These are phyloP conservation scores for Nesometra sesokonis DNA, from an alignment of 35 echinoderm and acorn worm genomes.

Conservation along the genomic window DNA sequence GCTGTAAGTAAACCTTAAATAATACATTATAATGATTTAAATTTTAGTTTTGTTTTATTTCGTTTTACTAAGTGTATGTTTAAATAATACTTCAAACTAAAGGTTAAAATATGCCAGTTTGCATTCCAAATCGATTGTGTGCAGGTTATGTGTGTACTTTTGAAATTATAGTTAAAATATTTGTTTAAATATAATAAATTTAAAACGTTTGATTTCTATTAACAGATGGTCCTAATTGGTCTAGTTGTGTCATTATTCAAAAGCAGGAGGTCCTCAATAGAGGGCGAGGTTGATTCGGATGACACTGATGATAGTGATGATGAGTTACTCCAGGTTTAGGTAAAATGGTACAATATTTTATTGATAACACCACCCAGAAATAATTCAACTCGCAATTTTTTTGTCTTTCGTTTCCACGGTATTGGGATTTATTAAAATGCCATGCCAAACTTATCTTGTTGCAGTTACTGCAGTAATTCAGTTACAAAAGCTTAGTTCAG, in stretches of 20 bases:
- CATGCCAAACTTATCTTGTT: too few relatives aligned
- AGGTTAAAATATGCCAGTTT: neutral
- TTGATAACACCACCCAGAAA: too few relatives aligned
- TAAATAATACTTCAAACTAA: neutral
- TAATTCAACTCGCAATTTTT: too few relatives aligned
- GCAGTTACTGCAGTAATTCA: too few relatives aligned
- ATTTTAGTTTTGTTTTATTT: neutral
- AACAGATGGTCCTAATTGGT: slow-evolving; percentile 57
- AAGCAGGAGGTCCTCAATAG: slow-evolving; percentile 54
- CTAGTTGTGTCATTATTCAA: slow-evolving; percentile 37
- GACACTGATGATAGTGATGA: slow-evolving; percentile 89
- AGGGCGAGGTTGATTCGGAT: slow-evolving; percentile 55
- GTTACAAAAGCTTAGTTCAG: too few relatives aligned
- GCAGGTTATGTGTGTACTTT: too few relatives aligned
- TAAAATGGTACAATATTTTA: too few relatives aligned
- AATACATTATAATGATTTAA: neutral
- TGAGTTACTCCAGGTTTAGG: slow-evolving; percentile 22
- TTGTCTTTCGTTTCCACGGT: too few relatives aligned
- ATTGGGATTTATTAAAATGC: too few relatives aligned
- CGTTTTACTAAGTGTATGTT: neutral
- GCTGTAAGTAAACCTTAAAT: slow-evolving; percentile 38
- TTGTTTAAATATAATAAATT: neutral
- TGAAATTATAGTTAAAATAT: neutral
- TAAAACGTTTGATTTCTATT: neutral
- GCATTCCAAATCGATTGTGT: too few relatives aligned